Evolutionary conservation across 2,888 invertebrate species (phyloP).

Genomic region (Drosophila kokeensis): DNA sequence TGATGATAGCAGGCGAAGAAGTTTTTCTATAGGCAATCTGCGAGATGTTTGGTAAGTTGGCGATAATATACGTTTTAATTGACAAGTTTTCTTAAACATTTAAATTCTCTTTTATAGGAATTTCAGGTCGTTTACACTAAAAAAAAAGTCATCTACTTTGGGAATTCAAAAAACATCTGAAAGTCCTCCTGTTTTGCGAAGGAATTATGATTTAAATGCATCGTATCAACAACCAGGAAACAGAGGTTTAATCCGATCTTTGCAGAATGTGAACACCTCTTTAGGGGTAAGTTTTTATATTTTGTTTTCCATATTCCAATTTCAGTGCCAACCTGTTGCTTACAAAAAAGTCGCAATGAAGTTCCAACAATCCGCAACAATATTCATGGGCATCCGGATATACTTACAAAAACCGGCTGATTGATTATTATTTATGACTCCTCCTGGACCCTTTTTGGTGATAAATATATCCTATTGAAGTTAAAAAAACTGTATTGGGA

Average conservation of each 20-base stretch:
- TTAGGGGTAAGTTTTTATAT: conserved; percentile 64
- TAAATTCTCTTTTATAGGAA: conserved; percentile 65
- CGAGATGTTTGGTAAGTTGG: conserved; percentile 88
- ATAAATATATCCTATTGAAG: not conserved
- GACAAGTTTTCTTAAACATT: not conserved
- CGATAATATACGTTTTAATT: not conserved
- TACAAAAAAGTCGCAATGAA: not conserved
- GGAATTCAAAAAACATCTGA: conserved; percentile 85
- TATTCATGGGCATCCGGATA: not conserved
- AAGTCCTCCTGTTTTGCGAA: conserved; percentile 83
- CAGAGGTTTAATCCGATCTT: conserved; percentile 75
- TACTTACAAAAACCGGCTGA: not conserved
- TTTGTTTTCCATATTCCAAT: not conserved
- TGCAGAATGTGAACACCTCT: conserved; percentile 78
- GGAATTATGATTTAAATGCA: conserved; percentile 41
- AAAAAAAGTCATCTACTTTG: conserved; percentile 84
- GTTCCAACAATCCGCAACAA: not conserved
- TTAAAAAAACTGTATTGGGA: not conserved
- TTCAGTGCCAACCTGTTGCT: not conserved
- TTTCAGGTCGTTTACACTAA: conserved; percentile 83
- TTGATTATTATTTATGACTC: not conserved
- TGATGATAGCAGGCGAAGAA: conserved; percentile 84
- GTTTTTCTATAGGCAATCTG: conserved; percentile 88
- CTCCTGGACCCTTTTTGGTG: not conserved
- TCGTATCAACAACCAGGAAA: conserved; percentile 25